phyloP scores from a whole-genome alignment of 2,797 vertebrate genomes.

The Mallotus villosus region DNA sequence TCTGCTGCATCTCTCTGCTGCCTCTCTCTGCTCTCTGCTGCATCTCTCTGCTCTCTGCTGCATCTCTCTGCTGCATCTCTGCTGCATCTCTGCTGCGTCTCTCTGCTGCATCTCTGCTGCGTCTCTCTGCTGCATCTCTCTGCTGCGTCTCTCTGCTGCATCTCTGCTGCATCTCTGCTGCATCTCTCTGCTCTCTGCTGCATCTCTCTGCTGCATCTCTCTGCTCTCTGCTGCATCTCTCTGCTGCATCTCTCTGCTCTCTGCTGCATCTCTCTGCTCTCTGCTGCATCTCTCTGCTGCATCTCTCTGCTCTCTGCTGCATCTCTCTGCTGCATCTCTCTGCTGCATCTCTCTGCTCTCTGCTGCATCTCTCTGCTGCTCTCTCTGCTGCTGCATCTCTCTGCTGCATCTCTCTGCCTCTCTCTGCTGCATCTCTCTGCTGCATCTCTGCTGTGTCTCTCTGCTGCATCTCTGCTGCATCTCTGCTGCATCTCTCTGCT shows the following conservation, averaged over 20 bases:
- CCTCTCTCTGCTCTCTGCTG: too few species aligned
- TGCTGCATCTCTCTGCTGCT: background rate
- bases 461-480: background rate
- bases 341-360: background rate
- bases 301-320: too few species aligned
- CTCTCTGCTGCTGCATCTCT: background rate
- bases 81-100: background rate
- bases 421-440: background rate
- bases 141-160: background rate
- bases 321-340: background rate
- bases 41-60: too few species aligned
- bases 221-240: background rate
- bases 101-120: background rate
- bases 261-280: too few species aligned
- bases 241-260: background rate
- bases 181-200: too few species aligned
- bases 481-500: too few species aligned
- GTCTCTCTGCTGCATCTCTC: background rate
- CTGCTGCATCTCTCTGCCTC: background rate
- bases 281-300: background rate
- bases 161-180: too few species aligned
- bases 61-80: background rate
- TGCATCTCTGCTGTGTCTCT: background rate
- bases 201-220: background rate
- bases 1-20: background rate